Evolutionary conservation across 2,797 vertebrate species (phyloP), one percentile per base, ranked within the genome.

Genomic region (Aphelocoma californica): DNA sequence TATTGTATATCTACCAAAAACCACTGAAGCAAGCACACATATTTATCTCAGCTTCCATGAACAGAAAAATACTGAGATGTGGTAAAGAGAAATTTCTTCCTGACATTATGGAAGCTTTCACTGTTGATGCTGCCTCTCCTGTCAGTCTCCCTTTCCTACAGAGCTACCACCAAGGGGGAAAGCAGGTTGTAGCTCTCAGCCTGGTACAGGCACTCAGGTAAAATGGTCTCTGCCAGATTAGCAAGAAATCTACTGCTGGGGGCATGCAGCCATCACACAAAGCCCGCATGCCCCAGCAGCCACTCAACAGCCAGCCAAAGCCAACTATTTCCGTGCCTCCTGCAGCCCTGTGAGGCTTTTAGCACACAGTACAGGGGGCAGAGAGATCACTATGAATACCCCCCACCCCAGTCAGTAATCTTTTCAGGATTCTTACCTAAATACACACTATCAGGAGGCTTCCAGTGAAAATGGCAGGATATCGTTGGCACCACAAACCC

Each of bases 221-320:
- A 38, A 2, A 91, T 0, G 4, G 38, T 50, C 31, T 56, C 32
- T 86, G 19, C 34, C 42, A 58, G 18, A 57, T 69, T 28, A 58
- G 32, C 28, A 83, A 75, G 47, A 84, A 86, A 90, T 23, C 1
- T 36, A 36, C 57, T 36, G 12, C n/a, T 12, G 8, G 3, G 18
- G 6, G 7, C 12, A 10, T 36, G 31, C 44, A 66, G 64, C 19
- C 64, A 70, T 32, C 12, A 12, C 16, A 12, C 0, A 0, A 48
- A 72, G 34, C 15, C 12, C 0, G 0, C 9, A n/a, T 5, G 2
- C 7, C 23, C 10, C 2, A 7, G 50, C 21, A 18, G 57, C 25
- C 21, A 8, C 25, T 14, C 34, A 60, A 17, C 2, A 9, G 12
- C 14, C 8, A 7, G 44, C 19, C 66, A 69, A 58, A 54, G 38